Evolutionary conservation across 2,113 vertebrate genomes (phyloP), one percentile per base, ranked within the genome.

Genomic region (Noctilio leporinus): DNA sequence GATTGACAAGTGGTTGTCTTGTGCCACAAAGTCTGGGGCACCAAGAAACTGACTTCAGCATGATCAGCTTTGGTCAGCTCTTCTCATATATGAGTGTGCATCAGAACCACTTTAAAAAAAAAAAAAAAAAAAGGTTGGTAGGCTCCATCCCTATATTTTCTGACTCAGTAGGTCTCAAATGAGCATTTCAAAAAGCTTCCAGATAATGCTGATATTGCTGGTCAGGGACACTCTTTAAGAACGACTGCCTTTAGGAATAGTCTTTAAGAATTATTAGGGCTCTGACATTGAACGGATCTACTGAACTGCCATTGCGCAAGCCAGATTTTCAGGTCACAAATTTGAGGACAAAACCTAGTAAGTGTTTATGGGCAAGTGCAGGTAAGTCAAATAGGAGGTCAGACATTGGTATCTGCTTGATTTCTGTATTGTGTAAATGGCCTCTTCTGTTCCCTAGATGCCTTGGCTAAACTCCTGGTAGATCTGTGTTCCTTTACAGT

Each of bases 401-500:
- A 75, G 43, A 67, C 35, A 53, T 1, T 47, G 20, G 2, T 19
- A 43, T 35, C 57, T 67, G 15, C 19, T 33, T n/a, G 40, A 45
- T 33, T 67, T 51, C 1, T 82, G 19, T 26, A 83, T 9, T 26
- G 7, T 3, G 19, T 28, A 57, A 51, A 89, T 70, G 70, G 28
- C 45, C 78, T 70, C 59, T 81, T n/a, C 10, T 67, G 5, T 35
- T 92, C 88, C 83, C 53, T n/a, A 55, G 35, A 64, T 30, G 85
- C 30, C 43, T 10, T 84, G 33, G 45, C 65, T 86, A 80, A 94
- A 73, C 20, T 12, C 47, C 62, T 90, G 2, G 43, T 82, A 94
- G 72, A 94, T 82, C 35, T 49, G 78, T 45, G 90, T 93, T 55
- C 53, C 59, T 96, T 96, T 95, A 64, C 47, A 89, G 43, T 69